phyloP scores from a whole-genome alignment of 2,113 vertebrate species.

The Pontoporia blainvillei region DNA sequence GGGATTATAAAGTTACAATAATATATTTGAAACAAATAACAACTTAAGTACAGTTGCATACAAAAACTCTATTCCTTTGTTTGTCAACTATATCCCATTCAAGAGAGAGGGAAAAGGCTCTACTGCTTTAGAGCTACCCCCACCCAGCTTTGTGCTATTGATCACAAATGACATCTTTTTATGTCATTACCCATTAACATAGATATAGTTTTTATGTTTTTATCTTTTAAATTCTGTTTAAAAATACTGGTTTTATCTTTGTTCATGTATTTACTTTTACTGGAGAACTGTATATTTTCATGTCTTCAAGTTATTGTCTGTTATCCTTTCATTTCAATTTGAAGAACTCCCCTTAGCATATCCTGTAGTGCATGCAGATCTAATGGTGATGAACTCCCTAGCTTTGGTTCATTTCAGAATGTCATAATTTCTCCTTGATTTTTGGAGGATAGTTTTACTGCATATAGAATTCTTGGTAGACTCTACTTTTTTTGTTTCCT shows the following conservation, averaged over 20 bases:
- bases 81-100: background rate
- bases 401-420: background rate
- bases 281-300: background rate
- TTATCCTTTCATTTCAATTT: background rate
- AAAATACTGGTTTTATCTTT: background rate
- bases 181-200: background rate
- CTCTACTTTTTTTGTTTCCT: background rate
- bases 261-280: background rate
- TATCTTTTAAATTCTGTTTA: background rate
- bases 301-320: background rate
- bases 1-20: background rate
- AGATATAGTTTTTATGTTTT: background rate
- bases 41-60: background rate
- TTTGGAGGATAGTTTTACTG: background rate
- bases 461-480: background rate
- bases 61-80: background rate
- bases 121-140: background rate
- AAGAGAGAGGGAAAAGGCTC: background rate
- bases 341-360: background rate
- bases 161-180: background rate
- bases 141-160: background rate
- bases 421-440: background rate
- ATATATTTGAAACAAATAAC: background rate
- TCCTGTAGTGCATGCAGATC: background rate
- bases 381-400: background rate